Conservation (phyloP, 2,888 invertebrate genomes). For the Pheosia gnoma region DNA sequence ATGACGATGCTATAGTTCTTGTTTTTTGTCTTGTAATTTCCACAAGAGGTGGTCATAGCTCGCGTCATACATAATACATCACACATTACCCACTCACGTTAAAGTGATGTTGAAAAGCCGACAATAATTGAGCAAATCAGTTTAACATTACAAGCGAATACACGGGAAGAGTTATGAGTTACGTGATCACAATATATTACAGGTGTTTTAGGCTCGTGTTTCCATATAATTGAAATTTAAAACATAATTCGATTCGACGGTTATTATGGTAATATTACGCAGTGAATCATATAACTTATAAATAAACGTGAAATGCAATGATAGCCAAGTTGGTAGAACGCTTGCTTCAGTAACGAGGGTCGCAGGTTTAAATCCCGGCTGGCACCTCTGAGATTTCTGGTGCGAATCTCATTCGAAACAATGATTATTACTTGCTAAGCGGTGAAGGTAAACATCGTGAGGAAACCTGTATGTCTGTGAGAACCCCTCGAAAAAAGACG, state of each 20-base stretch:
- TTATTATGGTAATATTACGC: neutral
- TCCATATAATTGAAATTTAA: conserved; percentile 21
- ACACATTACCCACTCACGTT: neutral
- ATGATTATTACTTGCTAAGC: too few species aligned
- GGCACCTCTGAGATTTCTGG: neutral
- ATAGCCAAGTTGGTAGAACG: too few species aligned
- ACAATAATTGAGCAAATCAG: conserved; percentile 15
- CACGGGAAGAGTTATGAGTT: conserved; percentile 20
- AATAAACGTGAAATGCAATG: too few species aligned
- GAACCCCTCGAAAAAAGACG: too few species aligned
- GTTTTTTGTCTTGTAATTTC: neutral
- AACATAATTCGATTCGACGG: conserved; percentile 5
- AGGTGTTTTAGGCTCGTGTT: conserved; percentile 18
- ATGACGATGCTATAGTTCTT: neutral
- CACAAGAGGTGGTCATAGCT: neutral
- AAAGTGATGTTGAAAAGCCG: neutral
- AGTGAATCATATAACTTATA: neutral
- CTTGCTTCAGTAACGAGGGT: too few species aligned
- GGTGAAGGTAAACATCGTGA: too few species aligned
- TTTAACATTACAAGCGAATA: conserved; percentile 23
- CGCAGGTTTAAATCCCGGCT: neutral
- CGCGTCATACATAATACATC: neutral
- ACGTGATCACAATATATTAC: conserved; percentile 28
- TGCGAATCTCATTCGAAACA: too few species aligned
- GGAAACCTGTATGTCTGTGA: too few species aligned